Percentiles rank a stretch among this genome's conserved stretches.
These are phyloP conservation scores for Apotomis betuletana DNA, from an alignment of 2,888 invertebrate species.

Conservation along the genomic window DNA sequence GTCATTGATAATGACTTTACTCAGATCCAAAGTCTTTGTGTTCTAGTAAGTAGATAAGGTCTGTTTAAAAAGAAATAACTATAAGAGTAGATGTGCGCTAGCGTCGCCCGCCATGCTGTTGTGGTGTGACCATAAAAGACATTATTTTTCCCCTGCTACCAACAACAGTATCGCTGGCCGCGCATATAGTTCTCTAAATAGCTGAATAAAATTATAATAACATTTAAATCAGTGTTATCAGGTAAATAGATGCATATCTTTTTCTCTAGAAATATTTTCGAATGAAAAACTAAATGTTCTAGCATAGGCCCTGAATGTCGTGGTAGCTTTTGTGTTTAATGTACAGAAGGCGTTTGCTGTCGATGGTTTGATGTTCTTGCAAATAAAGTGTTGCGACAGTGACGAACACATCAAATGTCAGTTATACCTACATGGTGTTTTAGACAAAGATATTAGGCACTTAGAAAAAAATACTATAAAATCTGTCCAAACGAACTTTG, in stretches of 20 bases:
- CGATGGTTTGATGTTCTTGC: constrained; percentile 41
- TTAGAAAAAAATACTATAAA: constrained; percentile 4
- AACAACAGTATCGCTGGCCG: constrained; percentile 71
- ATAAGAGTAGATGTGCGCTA: constrained; percentile 67
- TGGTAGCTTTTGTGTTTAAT: constrained; percentile 70
- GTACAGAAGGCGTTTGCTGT: constrained; percentile 50
- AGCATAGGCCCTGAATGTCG: constrained; percentile 78
- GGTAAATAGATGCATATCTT: constrained; percentile 82
- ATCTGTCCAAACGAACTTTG: constrained; percentile 15
- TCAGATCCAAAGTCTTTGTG: too few species aligned
- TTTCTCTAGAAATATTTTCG: constrained; percentile 81
- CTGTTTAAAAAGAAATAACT: constrained; percentile 13
- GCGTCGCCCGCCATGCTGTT: constrained; percentile 52
- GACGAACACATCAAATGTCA: constrained; percentile 17
- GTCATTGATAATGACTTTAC: too few species aligned
- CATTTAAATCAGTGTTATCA: constrained; percentile 71
- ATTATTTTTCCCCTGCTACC: constrained; percentile 41
- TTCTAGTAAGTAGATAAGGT: too few species aligned
- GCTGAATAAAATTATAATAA: constrained; percentile 60
- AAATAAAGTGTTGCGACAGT: constrained; percentile 17
- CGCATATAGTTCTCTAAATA: constrained; percentile 66
- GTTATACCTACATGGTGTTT: constrained; percentile 13
- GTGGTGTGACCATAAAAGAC: constrained; percentile 35
- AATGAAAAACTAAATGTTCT: constrained; percentile 75
- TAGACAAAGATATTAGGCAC: constrained; percentile 33